A percentile compares a stretch with the other conserved stretches of the same genome.
Evolutionary conservation across 1,140 invertebrate genomes (phyloP).

Genomic region (Drosophila leontia): DNA sequence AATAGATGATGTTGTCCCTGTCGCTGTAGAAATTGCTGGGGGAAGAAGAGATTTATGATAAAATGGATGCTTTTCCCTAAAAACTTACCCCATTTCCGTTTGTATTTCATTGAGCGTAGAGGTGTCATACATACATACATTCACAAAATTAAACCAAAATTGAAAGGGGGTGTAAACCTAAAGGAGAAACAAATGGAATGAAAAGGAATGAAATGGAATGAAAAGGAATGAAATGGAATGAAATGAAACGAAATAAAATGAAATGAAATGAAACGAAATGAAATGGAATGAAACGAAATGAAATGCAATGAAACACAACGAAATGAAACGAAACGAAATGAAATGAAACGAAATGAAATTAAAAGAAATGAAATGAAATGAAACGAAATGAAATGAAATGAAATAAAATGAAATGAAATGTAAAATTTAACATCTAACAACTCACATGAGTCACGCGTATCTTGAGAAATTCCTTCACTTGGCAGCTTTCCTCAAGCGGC

Average conservation of each 20-base stretch:
- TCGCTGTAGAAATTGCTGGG: constrained; percentile 17
- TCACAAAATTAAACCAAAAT: constrained; percentile 52
- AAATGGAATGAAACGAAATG: not conserved
- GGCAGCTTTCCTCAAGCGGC: not conserved
- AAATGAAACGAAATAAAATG: not conserved
- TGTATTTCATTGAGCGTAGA: not conserved
- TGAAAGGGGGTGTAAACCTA: constrained; percentile 59
- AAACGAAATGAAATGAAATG: too few relatives aligned
- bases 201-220: too few relatives aligned
- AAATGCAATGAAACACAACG: too few relatives aligned
- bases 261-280: too few relatives aligned
- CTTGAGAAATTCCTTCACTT: not conserved
- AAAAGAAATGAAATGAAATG: too few relatives aligned
- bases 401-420: too few relatives aligned
- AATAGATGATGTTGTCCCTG: accelerated
- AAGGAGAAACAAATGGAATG: not conserved
- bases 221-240: too few relatives aligned
- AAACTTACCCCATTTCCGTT: constrained; percentile 8
- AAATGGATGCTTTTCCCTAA: not conserved
- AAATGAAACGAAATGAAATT: too few relatives aligned
- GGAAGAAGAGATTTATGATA: not conserved
- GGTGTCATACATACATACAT: accelerated
- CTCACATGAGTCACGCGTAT: constrained; percentile 28
- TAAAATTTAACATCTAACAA: not conserved
- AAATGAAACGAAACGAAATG: too few relatives aligned